These are phyloP conservation scores for Leucopsar rothschildi DNA, from an alignment of 2,113 vertebrate genomes.

Conservation along the genomic window DNA sequence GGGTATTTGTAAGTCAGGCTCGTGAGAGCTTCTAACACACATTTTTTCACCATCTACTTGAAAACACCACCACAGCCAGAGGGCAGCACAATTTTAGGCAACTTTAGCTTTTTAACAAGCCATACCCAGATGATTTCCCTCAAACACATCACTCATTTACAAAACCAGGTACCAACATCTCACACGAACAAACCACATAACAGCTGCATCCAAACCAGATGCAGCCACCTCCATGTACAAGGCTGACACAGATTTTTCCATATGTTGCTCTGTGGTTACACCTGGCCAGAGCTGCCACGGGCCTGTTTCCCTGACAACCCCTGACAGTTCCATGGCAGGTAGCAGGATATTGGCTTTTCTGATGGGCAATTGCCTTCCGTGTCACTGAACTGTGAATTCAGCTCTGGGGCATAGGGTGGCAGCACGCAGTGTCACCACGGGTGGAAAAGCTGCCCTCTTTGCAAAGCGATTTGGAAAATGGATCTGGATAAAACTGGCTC, in stretches of 20 bases:
- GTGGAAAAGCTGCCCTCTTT: neutral
- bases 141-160: neutral
- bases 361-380: neutral
- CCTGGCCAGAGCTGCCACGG: neutral
- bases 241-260: neutral
- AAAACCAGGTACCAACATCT: neutral
- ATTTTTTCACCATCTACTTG: neutral
- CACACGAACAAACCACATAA: neutral
- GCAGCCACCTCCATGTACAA: neutral
- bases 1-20: neutral
- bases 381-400: neutral
- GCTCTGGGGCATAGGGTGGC: neutral
- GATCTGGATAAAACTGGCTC: neutral
- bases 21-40: neutral
- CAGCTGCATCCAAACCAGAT: neutral
- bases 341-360: neutral
- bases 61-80: neutral
- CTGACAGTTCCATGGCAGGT: neutral
- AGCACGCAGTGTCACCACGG: neutral
- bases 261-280: neutral
- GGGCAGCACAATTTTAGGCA: neutral
- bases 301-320: conserved; percentile 1
- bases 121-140: neutral
- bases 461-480: neutral
- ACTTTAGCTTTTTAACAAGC: neutral